Evolutionary conservation across 2,888 invertebrate species (phyloP), one percentile per base, ranked within the genome.

Genomic region (Holacanthella duospinosa): DNA sequence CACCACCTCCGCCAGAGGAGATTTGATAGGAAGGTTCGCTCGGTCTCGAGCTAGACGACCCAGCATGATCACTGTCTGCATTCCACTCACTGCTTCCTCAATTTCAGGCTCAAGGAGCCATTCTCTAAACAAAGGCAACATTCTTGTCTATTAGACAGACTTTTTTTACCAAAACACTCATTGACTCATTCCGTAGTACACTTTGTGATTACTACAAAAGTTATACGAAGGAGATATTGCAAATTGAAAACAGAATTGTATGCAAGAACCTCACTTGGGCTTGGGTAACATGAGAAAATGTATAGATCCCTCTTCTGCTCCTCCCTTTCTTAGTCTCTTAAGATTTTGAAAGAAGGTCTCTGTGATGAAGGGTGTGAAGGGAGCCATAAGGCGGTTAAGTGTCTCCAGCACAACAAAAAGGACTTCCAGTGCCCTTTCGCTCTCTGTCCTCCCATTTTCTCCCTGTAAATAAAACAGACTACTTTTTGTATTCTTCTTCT

Each of bases 31-130:
- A 66, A 96, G 83, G 1, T 93, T 93, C 77, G 91, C 90, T 55
- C 94, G 83, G 76, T 99, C 99, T 65, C 99, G 82, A 65, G 96
- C 82, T 9, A 95, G 86, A 69, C 99, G 83, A 0, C 95, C 96
- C 29, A 97, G 79, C 77, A 97, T 97, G 68, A 99, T 89, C 1
- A 97, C 89, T 44, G 86, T 84, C 80, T 99, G 97, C 95, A 99
- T 95, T 71, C 87, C 82, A 29, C 86, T 82, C 0, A 99, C 93
- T 21, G 94, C 89, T 66, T 86, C 81, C 79, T 99, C 99, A 66
- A 96, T 94, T 60, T 85, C 81, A 64, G 82, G 82, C 76, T 94
- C 85, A 60, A 99, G 92, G 58, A 93, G 79, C 54, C 82, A 78
- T 1, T 78, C 67, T 74, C 84, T 84, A 55, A 9, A 59, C n/a